A percentile compares a stretch with the other conserved stretches of the same genome.
phyloP scores from a whole-genome alignment of 2,888 invertebrate species.

The Julus scanicus region DNA sequence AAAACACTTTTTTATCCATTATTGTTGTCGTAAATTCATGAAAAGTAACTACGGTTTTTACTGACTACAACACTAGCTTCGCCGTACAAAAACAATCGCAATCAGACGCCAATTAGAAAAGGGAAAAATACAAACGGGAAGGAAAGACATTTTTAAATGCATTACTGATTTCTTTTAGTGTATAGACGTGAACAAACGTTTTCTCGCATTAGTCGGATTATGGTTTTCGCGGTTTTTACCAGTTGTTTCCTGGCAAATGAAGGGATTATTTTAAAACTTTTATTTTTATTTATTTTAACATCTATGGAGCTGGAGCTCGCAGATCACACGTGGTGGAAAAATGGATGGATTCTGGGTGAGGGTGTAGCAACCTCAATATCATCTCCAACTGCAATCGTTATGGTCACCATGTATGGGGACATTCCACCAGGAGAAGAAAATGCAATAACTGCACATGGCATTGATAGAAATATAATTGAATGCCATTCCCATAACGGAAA shows the following conservation, averaged over 20 bases:
- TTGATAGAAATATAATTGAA: slow-evolving; percentile 24
- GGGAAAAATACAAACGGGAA: background rate
- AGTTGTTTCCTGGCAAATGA: too few species aligned
- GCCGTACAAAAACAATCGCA: background rate
- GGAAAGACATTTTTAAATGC: background rate
- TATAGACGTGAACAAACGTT: background rate
- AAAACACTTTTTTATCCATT: background rate
- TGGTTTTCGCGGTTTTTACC: too few species aligned
- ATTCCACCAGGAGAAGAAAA: slow-evolving; percentile 8
- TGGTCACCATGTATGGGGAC: background rate
- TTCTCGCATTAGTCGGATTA: background rate
- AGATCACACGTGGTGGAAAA: too few species aligned
- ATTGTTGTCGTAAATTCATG: background rate
- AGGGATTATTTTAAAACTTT: too few species aligned
- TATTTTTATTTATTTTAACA: too few species aligned
- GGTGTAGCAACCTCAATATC: too few species aligned
- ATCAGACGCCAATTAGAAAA: background rate
- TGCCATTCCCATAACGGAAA: slow-evolving; percentile 21
- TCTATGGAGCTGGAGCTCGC: too few species aligned
- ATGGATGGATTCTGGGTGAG: too few species aligned
- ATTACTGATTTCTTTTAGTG: background rate
- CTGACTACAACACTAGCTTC: slow-evolving; percentile 1
- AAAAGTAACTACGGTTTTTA: background rate
- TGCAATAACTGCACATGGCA: background rate
- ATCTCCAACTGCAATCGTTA: background rate